Evolutionary conservation across 2,113 vertebrate species (phyloP).

Genomic region (Pygoscelis antarcticus): DNA sequence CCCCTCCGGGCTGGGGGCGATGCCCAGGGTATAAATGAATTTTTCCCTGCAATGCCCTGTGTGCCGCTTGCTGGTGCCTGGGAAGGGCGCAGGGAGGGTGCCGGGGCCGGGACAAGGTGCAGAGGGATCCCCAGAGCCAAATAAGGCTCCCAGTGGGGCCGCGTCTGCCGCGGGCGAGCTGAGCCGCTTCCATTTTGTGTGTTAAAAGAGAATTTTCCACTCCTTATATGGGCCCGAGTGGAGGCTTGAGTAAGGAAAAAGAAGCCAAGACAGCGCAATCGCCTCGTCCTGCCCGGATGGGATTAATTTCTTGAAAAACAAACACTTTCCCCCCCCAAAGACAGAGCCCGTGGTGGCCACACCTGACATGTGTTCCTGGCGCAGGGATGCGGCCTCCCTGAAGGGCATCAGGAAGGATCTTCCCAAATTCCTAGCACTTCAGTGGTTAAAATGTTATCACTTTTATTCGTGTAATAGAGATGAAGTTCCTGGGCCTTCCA

Average conservation of each 20-base stretch:
- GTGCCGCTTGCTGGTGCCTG: accelerated
- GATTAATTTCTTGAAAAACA: neutral
- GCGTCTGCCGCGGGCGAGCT: accelerated
- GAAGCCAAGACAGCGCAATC: neutral
- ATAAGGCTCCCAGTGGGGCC: neutral
- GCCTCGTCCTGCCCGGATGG: neutral
- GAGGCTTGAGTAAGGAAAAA: neutral
- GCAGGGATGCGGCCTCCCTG: neutral
- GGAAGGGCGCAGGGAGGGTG: neutral
- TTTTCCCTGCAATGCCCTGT: accelerated
- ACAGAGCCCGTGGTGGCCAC: accelerated
- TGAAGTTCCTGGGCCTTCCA: constrained; percentile 84
- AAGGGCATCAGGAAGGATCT: constrained; percentile 33
- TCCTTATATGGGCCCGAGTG: constrained; percentile 37
- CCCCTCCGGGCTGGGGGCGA: accelerated
- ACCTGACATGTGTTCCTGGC: accelerated
- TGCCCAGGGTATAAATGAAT: accelerated
- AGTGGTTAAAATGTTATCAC: constrained; percentile 78
- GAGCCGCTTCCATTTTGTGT: neutral
- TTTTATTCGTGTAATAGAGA: constrained; percentile 86
- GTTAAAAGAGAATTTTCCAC: constrained; percentile 57
- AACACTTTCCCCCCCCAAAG: neutral
- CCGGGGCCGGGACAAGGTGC: accelerated
- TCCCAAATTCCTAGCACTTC: constrained; percentile 62
- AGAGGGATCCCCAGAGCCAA: neutral